Evolutionary conservation across 2,888 invertebrate species (phyloP).

Genomic region (Lasioglossum marginatum): DNA sequence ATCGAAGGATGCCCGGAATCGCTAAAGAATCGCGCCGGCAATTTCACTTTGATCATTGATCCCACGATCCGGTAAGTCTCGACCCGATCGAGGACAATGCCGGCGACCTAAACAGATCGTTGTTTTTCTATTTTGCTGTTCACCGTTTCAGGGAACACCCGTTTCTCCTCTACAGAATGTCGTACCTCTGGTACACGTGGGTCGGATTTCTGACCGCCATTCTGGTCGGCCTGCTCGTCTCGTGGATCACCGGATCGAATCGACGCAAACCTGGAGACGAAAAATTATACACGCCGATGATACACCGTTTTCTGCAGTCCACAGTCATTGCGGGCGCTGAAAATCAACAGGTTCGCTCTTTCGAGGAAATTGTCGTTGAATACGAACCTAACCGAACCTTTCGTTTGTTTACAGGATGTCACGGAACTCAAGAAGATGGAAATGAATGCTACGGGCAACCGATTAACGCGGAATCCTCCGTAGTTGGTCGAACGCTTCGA

Average conservation of each 20-base stretch:
- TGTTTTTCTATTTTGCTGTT: not conserved
- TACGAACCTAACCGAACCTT: not conserved
- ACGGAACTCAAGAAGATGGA: slow-evolving; percentile 44
- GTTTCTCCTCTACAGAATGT: slow-evolving; percentile 89
- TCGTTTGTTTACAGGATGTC: slow-evolving; percentile 29
- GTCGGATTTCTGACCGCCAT: slow-evolving; percentile 89
- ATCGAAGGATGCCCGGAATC: slow-evolving; percentile 86
- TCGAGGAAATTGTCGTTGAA: not conserved
- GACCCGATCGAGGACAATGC: no score
- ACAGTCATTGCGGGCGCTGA: not conserved
- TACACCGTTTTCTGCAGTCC: slow-evolving; percentile 86
- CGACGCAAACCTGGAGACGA: slow-evolving; percentile 87
- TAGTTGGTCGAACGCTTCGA: not conserved
- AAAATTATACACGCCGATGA: slow-evolving; percentile 88
- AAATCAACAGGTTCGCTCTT: slow-evolving; percentile 3
- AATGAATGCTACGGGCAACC: not conserved
- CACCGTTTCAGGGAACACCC: slow-evolving; percentile 84
- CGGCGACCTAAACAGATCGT: not conserved
- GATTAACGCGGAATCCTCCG: not conserved
- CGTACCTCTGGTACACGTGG: slow-evolving; percentile 92
- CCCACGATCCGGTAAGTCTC: slow-evolving; percentile 70
- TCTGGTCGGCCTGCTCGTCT: slow-evolving; percentile 88
- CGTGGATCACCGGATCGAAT: slow-evolving; percentile 88
- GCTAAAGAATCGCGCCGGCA: slow-evolving; percentile 71
- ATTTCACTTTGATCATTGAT: slow-evolving; percentile 72